phyloP scores from a whole-genome alignment of 2,113 vertebrate species.

The Romanogobio albipinnatus region DNA sequence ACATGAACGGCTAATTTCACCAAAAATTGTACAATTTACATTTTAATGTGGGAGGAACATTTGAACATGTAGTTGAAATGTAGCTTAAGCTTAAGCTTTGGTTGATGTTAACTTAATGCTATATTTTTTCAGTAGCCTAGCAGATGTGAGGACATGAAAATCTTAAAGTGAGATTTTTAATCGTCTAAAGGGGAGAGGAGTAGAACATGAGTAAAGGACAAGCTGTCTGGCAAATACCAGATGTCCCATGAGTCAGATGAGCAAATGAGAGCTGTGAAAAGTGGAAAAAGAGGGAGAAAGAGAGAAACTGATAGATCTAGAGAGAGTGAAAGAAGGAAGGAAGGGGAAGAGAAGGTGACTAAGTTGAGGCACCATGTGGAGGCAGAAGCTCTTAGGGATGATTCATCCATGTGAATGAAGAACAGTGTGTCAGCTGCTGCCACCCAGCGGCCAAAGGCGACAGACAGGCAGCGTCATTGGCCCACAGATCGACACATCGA shows the following conservation, averaged over 20 bases:
- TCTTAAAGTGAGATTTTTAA: constrained; percentile 23
- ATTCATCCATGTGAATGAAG: constrained; percentile 3
- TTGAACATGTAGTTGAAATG: neutral
- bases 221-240: constrained; percentile 66
- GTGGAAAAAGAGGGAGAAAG: constrained; percentile 49
- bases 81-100: neutral
- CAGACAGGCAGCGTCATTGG: neutral
- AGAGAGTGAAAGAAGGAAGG: constrained; percentile 25
- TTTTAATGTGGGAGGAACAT: neutral
- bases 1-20: too few relatives aligned
- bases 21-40: neutral
- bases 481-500: neutral
- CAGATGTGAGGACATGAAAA: constrained; percentile 15
- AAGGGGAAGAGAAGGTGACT: constrained; percentile 54
- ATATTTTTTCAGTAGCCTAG: neutral
- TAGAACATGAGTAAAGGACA: constrained; percentile 45
- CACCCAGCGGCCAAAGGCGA: constrained; percentile 46
- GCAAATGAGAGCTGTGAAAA: constrained; percentile 52
- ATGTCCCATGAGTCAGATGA: constrained; percentile 70
- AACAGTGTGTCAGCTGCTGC: constrained; percentile 4
- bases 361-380: constrained; percentile 32
- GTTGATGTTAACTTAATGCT: neutral
- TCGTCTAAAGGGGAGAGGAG: constrained; percentile 12
- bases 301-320: constrained; percentile 32
- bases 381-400: constrained; percentile 40